phyloP scores from a whole-genome alignment of 2,797 vertebrate species.

The Acrossocheilus fasciatus region DNA sequence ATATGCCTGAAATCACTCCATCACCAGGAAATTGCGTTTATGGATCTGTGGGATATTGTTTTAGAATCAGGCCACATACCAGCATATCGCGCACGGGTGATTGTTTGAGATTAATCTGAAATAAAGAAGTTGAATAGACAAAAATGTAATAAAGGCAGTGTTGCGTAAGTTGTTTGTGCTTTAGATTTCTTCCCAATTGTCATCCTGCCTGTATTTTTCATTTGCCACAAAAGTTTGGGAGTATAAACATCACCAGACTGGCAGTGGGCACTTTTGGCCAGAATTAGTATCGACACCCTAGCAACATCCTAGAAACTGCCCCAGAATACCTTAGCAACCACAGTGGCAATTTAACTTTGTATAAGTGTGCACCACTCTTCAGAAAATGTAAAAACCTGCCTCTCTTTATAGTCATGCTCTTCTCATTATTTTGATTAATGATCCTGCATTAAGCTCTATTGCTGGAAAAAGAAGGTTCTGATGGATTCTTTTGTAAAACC shows the following conservation, averaged over 20 bases:
- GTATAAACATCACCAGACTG: neutral
- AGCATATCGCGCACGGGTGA: conserved; percentile 47
- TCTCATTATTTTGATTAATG: conserved; percentile 20
- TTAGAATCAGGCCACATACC: conserved; percentile 64
- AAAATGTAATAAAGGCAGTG: conserved; percentile 37
- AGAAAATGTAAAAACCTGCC: neutral
- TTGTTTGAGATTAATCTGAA: conserved; percentile 53
- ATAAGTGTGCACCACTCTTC: neutral
- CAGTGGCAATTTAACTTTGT: neutral
- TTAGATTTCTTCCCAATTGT: neutral
- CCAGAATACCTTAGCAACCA: neutral
- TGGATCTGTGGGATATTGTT: conserved; percentile 66
- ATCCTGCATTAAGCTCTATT: neutral
- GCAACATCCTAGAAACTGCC: neutral
- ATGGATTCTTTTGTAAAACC: conserved; percentile 5
- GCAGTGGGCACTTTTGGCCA: neutral
- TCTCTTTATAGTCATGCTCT: neutral
- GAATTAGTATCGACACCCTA: neutral
- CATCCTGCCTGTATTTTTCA: conserved; percentile 8
- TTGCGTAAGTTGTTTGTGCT: conserved; percentile 40
- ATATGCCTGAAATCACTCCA: conserved; percentile 53
- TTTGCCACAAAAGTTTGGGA: neutral
- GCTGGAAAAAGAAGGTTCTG: neutral
- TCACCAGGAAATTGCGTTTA: conserved; percentile 63
- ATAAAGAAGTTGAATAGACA: conserved; percentile 40